Conservation (phyloP, 2,888 invertebrate genomes). For the Muscina levida region DNA sequence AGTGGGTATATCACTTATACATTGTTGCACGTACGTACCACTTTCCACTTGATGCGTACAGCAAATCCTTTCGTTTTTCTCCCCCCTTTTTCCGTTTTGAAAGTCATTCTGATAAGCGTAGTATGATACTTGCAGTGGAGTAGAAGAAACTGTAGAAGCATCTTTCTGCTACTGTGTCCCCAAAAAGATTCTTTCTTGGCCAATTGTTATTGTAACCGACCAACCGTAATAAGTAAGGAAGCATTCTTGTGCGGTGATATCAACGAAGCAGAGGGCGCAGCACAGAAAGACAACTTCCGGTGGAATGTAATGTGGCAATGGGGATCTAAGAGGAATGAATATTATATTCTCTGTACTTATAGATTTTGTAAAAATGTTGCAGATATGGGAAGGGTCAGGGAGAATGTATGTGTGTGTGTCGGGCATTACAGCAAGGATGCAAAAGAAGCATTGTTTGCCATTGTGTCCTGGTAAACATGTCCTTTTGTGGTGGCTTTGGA, state of each 20-base stretch:
- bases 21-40: neutral
- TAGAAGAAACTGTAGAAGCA: neutral
- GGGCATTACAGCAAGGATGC: too few relatives aligned
- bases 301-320: slow-evolving; percentile 8
- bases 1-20: neutral
- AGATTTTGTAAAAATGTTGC: neutral
- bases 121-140: neutral
- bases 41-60: neutral
- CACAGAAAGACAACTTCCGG: slow-evolving; percentile 1
- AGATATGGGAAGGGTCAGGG: neutral
- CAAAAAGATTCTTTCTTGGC: neutral
- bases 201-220: neutral
- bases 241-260: neutral
- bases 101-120: too few relatives aligned
- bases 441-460: too few relatives aligned
- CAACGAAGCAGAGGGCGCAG: neutral
- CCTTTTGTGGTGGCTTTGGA: slow-evolving; percentile 22
- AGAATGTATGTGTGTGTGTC: too few relatives aligned
- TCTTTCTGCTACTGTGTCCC: neutral
- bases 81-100: too few relatives aligned
- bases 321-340: neutral
- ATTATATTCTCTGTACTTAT: neutral
- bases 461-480: slow-evolving; percentile 15
- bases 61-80: slow-evolving; percentile 2
- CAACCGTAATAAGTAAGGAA: neutral